phyloP scores from a whole-genome alignment of 2,113 vertebrate genomes.

The Aramus guarauna region DNA sequence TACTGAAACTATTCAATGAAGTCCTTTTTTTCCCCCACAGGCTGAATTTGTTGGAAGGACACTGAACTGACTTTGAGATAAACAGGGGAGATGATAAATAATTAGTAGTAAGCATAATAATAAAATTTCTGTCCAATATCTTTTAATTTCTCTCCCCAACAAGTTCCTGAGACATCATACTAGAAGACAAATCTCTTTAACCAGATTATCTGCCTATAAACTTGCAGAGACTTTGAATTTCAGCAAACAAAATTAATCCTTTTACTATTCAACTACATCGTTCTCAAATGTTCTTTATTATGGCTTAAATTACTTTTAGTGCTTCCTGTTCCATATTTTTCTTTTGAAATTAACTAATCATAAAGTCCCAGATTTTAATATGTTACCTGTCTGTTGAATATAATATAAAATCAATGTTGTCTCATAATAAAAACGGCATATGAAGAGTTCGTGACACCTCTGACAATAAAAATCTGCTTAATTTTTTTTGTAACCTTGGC shows the following conservation, averaged over 20 bases:
- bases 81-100: background rate
- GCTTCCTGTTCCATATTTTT: background rate
- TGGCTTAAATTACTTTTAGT: background rate
- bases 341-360: background rate
- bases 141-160: background rate
- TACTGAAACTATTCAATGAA: background rate
- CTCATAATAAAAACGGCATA: background rate
- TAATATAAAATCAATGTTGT: background rate
- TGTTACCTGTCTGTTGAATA: background rate
- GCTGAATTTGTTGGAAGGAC: background rate
- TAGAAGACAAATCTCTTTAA: background rate
- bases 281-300: background rate
- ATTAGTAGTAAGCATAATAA: background rate
- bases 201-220: background rate
- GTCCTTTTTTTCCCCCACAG: background rate
- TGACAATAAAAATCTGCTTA: background rate
- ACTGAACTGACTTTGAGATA: background rate
- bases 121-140: background rate
- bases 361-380: too few species aligned
- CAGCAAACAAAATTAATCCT: background rate
- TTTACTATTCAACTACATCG: background rate
- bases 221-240: background rate
- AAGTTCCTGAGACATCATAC: background rate
- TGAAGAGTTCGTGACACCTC: background rate
- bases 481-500: background rate